Percentiles rank a stretch among this genome's conserved stretches.
Conservation (phyloP, 2,113 vertebrate species). For the Sinocyclocheilus anophthalmus region DNA sequence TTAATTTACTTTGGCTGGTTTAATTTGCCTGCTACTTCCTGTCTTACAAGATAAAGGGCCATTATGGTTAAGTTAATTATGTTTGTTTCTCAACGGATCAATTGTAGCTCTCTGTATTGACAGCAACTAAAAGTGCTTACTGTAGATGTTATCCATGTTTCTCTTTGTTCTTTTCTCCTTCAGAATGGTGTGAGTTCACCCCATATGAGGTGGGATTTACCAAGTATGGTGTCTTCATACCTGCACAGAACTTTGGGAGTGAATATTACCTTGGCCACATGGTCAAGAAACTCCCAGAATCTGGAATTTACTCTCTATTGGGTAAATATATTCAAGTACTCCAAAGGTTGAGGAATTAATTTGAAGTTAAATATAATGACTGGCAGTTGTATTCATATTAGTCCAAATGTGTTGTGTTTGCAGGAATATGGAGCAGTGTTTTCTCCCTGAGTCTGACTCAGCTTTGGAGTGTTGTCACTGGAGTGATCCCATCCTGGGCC, state of each 20-base stretch:
- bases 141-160: background rate
- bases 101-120: background rate
- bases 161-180: slow-evolving; percentile 16
- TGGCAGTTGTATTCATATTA: background rate
- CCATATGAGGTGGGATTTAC: slow-evolving; percentile 84
- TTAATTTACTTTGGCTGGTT: background rate
- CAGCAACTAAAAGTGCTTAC: background rate
- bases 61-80: background rate
- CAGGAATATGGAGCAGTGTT: no score
- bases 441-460: no score
- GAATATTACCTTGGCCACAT: slow-evolving; percentile 86
- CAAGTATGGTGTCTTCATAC: slow-evolving; percentile 84
- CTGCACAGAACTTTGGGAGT: slow-evolving; percentile 81
- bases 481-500: no score
- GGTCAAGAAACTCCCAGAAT: slow-evolving; percentile 81
- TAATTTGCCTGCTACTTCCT: background rate
- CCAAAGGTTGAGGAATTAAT: background rate
- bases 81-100: background rate
- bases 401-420: no score
- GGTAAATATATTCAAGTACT: slow-evolving; percentile 66
- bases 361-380: background rate
- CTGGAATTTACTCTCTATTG: slow-evolving; percentile 81
- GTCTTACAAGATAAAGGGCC: background rate
- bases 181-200: slow-evolving; percentile 88
- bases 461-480: no score